A percentile compares a stretch with the other conserved stretches of the same genome.
Conservation (phyloP, 1,140 invertebrate genomes). For the Cryptotermes secundus region DNA sequence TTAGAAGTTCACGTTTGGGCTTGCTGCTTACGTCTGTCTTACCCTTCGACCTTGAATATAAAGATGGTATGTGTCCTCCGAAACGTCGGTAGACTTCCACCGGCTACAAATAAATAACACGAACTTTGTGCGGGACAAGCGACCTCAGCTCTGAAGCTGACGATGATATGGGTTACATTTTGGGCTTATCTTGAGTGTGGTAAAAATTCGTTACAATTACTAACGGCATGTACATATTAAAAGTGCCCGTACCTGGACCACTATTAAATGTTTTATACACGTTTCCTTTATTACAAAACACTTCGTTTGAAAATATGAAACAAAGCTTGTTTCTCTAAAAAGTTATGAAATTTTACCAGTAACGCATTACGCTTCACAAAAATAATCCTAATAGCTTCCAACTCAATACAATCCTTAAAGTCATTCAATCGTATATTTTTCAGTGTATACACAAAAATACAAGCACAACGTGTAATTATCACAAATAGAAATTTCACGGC, state of each 20-base stretch:
- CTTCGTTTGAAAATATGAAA: background rate
- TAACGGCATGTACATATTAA: background rate
- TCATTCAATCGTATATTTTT: background rate
- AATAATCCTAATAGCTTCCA: background rate
- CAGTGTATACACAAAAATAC: background rate
- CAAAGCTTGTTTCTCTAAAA: background rate
- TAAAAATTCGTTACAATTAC: background rate
- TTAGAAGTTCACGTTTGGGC: no score
- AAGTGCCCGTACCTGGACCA: background rate
- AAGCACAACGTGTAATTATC: background rate
- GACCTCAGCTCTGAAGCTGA: no score
- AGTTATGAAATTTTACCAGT: background rate
- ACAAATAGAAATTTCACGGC: background rate
- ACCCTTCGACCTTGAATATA: no score
- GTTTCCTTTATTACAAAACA: slow-evolving; percentile 7
- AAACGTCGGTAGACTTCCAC: no score
- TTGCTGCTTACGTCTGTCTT: no score
- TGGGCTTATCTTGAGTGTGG: background rate
- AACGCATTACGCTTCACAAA: background rate
- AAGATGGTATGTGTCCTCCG: no score
- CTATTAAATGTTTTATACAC: background rate
- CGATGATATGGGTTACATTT: no score
- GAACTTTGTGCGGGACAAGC: no score
- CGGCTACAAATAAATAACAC: no score
- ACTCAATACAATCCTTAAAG: background rate